A percentile compares a stretch with the other conserved stretches of the same genome.
phyloP scores from a whole-genome alignment of 2,888 invertebrate species.

The Parascotia fuliginaria region DNA sequence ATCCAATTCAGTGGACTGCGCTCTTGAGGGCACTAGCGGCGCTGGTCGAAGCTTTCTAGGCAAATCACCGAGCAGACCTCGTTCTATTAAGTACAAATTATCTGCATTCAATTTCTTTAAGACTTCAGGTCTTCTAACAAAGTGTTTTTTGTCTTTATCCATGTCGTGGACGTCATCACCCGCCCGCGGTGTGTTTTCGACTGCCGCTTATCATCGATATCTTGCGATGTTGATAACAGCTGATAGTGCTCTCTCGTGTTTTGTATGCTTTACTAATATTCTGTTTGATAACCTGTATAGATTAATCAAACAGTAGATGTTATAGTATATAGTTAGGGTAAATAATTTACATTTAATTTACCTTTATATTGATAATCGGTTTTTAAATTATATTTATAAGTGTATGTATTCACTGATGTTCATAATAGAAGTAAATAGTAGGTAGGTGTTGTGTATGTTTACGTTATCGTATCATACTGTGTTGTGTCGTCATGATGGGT shows the following conservation, averaged over 20 bases:
- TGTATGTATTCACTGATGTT: not conserved
- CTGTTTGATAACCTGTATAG: slow-evolving; percentile 24
- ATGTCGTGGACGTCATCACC: slow-evolving; percentile 72
- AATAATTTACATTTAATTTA: not conserved
- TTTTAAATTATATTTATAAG: not conserved
- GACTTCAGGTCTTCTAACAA: slow-evolving; percentile 66
- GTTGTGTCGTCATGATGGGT: slow-evolving; percentile 5
- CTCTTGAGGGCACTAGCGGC: slow-evolving; percentile 59
- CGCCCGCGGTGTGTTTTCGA: slow-evolving; percentile 61
- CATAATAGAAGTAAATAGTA: not conserved
- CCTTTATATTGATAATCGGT: not conserved
- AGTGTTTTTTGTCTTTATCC: slow-evolving; percentile 69
- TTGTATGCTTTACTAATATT: slow-evolving; percentile 26
- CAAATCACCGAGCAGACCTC: slow-evolving; percentile 74
- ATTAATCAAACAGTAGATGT: slow-evolving; percentile 26
- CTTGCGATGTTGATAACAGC: slow-evolving; percentile 67
- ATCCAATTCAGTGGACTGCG: slow-evolving; percentile 66
- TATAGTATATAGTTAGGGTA: not conserved
- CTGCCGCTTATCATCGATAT: slow-evolving; percentile 59
- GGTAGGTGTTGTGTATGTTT: not conserved
- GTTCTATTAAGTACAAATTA: slow-evolving; percentile 71
- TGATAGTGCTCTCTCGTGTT: slow-evolving; percentile 60
- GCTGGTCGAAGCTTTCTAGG: slow-evolving; percentile 73
- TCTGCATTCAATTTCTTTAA: slow-evolving; percentile 74
- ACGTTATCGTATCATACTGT: slow-evolving; percentile 9